Percentiles rank a stretch among this genome's conserved stretches.
Evolutionary conservation across 2,113 vertebrate genomes (phyloP).

Genomic region (Anser cygnoides): DNA sequence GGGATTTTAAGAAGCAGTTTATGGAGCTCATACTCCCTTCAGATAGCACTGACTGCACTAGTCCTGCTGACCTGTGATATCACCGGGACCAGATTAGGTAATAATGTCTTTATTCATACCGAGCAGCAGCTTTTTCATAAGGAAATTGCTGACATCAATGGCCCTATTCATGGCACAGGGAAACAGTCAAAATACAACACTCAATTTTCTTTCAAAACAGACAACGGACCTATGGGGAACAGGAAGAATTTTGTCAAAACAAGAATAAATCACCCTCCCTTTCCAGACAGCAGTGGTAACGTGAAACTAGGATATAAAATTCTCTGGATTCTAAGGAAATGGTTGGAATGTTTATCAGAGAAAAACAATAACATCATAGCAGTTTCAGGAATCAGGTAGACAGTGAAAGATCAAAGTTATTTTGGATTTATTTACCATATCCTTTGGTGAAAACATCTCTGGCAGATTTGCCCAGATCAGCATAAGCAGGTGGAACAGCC

Average conservation of each 20-base stretch:
- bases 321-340: not conserved
- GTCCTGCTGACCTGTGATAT: not conserved
- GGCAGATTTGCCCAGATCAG: slow-evolving; percentile 94
- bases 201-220: not conserved
- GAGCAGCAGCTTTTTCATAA: not conserved
- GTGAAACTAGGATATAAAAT: not conserved
- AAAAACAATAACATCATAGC: not conserved
- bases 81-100: not conserved
- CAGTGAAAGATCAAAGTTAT: not conserved
- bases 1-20: not conserved
- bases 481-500: slow-evolving; percentile 92
- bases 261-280: not conserved
- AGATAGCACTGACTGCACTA: not conserved
- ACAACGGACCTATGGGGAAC: not conserved
- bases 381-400: not conserved
- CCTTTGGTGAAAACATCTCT: slow-evolving; percentile 96
- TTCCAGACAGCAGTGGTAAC: not conserved
- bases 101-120: not conserved
- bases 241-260: not conserved
- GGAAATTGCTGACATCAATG: not conserved
- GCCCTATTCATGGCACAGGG: not conserved
- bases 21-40: not conserved
- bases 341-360: not conserved
- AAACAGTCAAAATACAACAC: not conserved
- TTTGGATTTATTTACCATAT: slow-evolving; percentile 84